These are phyloP conservation scores for Collichthys lucidus DNA, from an alignment of 2,113 vertebrate genomes.

Conservation along the genomic window DNA sequence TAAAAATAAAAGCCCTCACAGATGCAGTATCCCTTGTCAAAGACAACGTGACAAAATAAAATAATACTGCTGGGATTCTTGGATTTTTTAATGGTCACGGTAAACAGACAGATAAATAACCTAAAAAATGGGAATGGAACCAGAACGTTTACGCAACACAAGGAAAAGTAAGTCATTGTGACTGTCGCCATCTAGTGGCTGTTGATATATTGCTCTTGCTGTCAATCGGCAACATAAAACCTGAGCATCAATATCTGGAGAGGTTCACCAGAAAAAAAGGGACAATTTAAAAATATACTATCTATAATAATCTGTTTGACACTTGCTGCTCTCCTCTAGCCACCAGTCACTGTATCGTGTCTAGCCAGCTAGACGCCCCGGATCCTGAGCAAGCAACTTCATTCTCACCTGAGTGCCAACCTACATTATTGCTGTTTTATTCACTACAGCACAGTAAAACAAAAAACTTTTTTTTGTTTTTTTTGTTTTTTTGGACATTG, in stretches of 20 bases:
- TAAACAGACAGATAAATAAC: conserved; percentile 11
- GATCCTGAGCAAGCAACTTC: conserved; percentile 67
- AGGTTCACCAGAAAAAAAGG: conserved; percentile 40
- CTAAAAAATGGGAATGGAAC: conserved; percentile 29
- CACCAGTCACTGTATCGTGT: conserved; percentile 64
- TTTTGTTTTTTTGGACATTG: conserved; percentile 17
- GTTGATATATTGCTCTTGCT: conserved; percentile 60
- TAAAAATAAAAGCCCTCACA: conserved; percentile 44
- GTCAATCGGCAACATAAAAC: conserved; percentile 66
- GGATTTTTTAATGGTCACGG: not conserved
- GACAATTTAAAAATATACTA: conserved; percentile 56
- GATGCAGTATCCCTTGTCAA: conserved; percentile 82
- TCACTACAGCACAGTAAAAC: conserved; percentile 35
- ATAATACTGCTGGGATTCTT: conserved; percentile 52
- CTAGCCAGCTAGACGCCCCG: conserved; percentile 83
- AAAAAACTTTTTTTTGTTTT: not conserved
- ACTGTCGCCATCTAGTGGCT: conserved; percentile 74
- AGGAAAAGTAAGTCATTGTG: conserved; percentile 43
- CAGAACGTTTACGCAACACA: conserved; percentile 37
- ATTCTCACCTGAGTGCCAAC: conserved; percentile 62
- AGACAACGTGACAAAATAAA: conserved; percentile 43
- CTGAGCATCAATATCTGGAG: conserved; percentile 72
- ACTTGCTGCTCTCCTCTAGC: conserved; percentile 39
- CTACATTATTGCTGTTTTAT: conserved; percentile 77
- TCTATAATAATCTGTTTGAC: conserved; percentile 35